Evolutionary conservation across 2,113 vertebrate species (phyloP).

Genomic region (Siphamia tubifer): DNA sequence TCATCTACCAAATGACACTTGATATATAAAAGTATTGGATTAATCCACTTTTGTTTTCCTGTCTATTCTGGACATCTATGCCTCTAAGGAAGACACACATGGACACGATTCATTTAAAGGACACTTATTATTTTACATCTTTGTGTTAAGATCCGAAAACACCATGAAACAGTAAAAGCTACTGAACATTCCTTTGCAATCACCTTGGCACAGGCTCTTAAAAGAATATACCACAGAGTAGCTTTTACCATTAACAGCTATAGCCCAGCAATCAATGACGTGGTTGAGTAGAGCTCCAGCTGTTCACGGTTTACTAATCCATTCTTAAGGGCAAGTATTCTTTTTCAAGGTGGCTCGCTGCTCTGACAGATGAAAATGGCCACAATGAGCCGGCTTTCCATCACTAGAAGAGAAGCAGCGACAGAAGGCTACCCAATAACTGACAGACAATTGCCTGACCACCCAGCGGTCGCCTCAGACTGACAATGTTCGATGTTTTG

Average conservation of each 20-base stretch:
- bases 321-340: conserved; percentile 42
- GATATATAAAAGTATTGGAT: too few relatives aligned
- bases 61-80: too few relatives aligned
- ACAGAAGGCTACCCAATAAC: conserved; percentile 30
- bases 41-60: too few relatives aligned
- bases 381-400: conserved; percentile 52
- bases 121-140: too few relatives aligned
- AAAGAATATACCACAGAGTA: conserved; percentile 2
- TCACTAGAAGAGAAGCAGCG: conserved; percentile 43
- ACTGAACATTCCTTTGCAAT: background rate
- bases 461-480: conserved; percentile 36
- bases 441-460: conserved; percentile 65
- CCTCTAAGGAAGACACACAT: too few relatives aligned
- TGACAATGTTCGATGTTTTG: conserved; percentile 65
- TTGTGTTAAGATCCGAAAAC: too few relatives aligned
- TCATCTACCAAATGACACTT: too few relatives aligned
- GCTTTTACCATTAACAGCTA: conserved; percentile 40
- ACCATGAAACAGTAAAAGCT: background rate
- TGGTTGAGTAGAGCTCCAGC: conserved; percentile 35
- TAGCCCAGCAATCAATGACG: conserved; percentile 51
- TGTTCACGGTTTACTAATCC: conserved; percentile 61
- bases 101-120: too few relatives aligned
- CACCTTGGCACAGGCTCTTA: background rate
- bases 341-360: conserved; percentile 43
- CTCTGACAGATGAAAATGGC: conserved; percentile 55